Evolutionary conservation across 2,113 vertebrate species (phyloP).

Genomic region (Lagenorhynchus albirostris): DNA sequence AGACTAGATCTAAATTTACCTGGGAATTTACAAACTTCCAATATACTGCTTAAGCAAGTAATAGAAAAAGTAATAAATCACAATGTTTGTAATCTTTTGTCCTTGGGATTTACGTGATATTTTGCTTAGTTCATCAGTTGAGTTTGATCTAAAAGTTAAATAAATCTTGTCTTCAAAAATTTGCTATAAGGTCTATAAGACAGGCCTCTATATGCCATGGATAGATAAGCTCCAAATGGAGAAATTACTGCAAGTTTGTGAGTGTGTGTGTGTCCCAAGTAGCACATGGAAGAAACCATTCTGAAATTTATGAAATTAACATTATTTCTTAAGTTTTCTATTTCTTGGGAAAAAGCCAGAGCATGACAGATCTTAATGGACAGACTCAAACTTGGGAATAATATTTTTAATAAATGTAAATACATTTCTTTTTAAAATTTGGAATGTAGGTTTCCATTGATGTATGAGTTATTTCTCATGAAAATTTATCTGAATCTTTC

Average conservation of each 20-base stretch:
- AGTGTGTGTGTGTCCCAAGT: neutral
- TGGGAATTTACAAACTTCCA: neutral
- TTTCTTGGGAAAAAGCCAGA: constrained; percentile 24
- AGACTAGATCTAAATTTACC: neutral
- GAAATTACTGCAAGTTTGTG: neutral
- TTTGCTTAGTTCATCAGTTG: neutral
- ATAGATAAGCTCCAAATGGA: neutral
- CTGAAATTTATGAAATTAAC: neutral
- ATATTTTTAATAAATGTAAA: neutral
- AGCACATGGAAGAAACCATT: neutral
- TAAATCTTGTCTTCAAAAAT: constrained; percentile 5
- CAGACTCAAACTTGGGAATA: neutral
- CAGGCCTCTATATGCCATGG: neutral
- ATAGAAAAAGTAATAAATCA: neutral
- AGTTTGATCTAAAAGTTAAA: constrained; percentile 43
- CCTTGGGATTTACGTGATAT: neutral
- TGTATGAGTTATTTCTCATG: neutral
- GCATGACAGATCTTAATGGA: neutral
- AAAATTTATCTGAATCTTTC: neutral
- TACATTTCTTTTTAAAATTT: neutral
- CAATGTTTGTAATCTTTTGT: neutral
- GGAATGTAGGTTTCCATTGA: neutral
- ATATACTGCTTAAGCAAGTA: neutral
- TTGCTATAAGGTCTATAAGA: neutral
- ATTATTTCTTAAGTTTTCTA: neutral